Evolutionary conservation across 2,888 invertebrate genomes (phyloP).

Genomic region (Rhopalosiphum nymphaeae): DNA sequence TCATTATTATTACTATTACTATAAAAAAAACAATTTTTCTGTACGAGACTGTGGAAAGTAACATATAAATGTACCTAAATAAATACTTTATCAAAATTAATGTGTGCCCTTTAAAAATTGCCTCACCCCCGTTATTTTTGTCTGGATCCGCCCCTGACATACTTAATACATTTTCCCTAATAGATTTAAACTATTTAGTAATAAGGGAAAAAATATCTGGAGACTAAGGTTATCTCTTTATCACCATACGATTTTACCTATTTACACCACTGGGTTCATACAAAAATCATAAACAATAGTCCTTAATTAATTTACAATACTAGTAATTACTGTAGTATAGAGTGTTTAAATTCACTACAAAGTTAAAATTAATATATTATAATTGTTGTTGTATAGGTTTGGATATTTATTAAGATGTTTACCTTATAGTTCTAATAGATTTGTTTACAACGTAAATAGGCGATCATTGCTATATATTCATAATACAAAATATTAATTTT

Average conservation of each 20-base stretch:
- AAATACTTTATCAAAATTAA: too few relatives aligned
- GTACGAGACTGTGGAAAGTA: too few relatives aligned
- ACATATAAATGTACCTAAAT: too few relatives aligned
- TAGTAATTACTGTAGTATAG: not conserved
- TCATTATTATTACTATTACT: too few relatives aligned
- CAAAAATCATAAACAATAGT: not conserved
- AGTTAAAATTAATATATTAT: not conserved
- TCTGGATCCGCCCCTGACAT: too few relatives aligned
- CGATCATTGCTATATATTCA: not conserved
- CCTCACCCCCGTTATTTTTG: too few relatives aligned
- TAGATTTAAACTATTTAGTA: not conserved
- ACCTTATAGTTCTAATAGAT: not conserved
- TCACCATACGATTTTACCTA: not conserved
- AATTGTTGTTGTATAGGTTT: not conserved
- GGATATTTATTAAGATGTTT: not conserved
- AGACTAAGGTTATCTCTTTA: not conserved
- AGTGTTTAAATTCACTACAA: not conserved
- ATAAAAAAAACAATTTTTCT: too few relatives aligned
- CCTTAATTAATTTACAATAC: not conserved
- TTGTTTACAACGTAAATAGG: not conserved
- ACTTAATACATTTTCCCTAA: not conserved
- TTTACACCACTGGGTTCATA: not conserved
- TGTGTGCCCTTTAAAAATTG: too few relatives aligned
- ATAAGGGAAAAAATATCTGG: not conserved
- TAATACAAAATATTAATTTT: not conserved